Evolutionary conservation across 1,140 invertebrate genomes (phyloP).

Genomic region (Hylaeus anthracinus): DNA sequence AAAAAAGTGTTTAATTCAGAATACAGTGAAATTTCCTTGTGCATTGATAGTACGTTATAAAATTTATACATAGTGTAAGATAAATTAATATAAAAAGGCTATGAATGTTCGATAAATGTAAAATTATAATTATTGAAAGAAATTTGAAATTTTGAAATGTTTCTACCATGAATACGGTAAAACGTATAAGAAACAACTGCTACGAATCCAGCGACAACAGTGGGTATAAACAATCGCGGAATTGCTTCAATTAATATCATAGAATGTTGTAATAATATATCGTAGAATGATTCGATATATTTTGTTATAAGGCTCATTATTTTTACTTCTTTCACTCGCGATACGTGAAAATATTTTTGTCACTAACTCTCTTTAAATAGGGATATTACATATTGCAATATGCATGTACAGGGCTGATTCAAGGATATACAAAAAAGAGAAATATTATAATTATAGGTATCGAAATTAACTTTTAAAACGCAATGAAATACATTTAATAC

Average conservation of each 20-base stretch:
- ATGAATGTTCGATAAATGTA: not conserved
- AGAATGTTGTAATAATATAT: not conserved
- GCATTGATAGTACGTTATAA: not conserved
- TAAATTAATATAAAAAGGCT: not conserved
- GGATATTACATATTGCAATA: no score
- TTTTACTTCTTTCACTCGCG: not conserved
- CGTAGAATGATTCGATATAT: not conserved
- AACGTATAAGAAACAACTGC: slow-evolving; percentile 11
- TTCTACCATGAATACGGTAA: slow-evolving; percentile 3
- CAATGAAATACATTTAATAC: no score
- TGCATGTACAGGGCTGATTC: no score
- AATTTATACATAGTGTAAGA: not conserved
- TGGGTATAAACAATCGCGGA: slow-evolving; percentile 1
- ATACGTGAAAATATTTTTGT: not conserved
- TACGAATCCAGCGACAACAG: not conserved
- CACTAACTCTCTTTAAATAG: no score
- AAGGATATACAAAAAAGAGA: no score
- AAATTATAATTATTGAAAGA: not conserved
- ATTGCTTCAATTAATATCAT: not conserved
- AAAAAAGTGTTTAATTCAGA: not conserved
- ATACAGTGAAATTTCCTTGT: not conserved
- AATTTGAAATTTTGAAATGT: slow-evolving; percentile 9
- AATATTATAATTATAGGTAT: no score
- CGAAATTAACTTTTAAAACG: no score
- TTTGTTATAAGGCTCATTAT: slow-evolving; percentile 16